phyloP scores from a whole-genome alignment of 23 tunicate species.

The Styela plicata region DNA sequence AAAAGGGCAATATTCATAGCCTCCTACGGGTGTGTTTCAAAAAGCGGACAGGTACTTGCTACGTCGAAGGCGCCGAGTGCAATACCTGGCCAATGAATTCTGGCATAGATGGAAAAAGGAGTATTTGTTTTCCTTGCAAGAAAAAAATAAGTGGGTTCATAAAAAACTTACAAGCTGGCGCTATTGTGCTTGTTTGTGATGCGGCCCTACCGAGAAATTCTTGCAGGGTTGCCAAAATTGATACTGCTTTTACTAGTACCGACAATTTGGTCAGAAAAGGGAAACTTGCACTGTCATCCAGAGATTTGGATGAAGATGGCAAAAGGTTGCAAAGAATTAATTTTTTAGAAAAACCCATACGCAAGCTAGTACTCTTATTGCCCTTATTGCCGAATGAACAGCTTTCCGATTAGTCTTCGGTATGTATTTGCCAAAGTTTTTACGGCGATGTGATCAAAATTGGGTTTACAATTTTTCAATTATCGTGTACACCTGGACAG shows the following conservation, averaged over 20 bases:
- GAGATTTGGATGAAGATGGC: not conserved
- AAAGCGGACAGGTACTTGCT: not conserved
- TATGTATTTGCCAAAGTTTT: too few relatives aligned
- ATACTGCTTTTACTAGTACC: not conserved
- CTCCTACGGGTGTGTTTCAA: conserved; percentile 2
- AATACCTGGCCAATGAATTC: conserved; percentile 24
- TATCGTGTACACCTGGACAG: too few relatives aligned
- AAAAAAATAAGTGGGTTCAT: conserved; percentile 14
- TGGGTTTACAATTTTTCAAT: too few relatives aligned
- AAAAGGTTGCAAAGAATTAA: not conserved
- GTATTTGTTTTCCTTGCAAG: conserved; percentile 5
- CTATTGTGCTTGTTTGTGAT: not conserved
- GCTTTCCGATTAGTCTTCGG: too few relatives aligned
- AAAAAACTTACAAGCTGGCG: not conserved
- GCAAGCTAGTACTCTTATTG: not conserved
- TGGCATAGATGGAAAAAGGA: conserved; percentile 39
- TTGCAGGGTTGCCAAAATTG: not conserved
- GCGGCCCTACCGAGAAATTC: not conserved
- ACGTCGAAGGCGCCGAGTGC: conserved; percentile 29
- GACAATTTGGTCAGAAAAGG: not conserved
- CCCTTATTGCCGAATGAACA: too few relatives aligned
- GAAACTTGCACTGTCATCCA: not conserved
- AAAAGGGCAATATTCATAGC: not conserved
- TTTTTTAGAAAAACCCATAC: not conserved
- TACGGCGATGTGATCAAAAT: too few relatives aligned